These are phyloP conservation scores for Pseudolaguvia tuberculata DNA, from an alignment of 2,113 vertebrate species.

Conservation along the genomic window DNA sequence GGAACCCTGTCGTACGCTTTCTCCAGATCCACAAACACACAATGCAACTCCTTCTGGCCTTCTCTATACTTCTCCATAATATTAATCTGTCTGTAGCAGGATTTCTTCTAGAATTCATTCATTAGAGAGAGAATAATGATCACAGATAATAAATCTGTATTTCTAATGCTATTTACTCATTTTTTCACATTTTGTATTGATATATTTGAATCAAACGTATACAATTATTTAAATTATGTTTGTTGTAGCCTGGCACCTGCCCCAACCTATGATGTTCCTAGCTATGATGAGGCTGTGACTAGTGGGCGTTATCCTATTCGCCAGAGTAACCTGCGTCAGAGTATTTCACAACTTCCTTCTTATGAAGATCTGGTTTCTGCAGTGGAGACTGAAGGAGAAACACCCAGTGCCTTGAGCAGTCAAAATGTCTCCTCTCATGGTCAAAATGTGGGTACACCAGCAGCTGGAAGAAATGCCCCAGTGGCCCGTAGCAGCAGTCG, in stretches of 20 bases:
- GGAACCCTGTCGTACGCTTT: too few species aligned
- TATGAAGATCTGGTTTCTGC: constrained; percentile 84
- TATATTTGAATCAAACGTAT: neutral
- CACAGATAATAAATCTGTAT: too few species aligned
- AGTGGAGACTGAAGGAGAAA: constrained; percentile 62
- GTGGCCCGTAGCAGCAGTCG: constrained; percentile 69
- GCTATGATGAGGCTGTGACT: constrained; percentile 88
- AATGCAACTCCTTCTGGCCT: too few species aligned
- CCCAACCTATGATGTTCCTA: constrained; percentile 71
- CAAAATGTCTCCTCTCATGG: constrained; percentile 34
- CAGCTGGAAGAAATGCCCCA: neutral
- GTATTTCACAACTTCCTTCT: constrained; percentile 82
- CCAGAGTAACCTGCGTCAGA: constrained; percentile 68
- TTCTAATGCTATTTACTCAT: neutral
- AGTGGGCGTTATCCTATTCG: constrained; percentile 61
- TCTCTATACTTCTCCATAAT: too few species aligned
- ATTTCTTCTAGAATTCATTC: neutral
- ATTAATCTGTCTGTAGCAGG: too few species aligned
- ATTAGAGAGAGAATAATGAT: neutral
- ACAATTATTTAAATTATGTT: neutral
- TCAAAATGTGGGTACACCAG: neutral
- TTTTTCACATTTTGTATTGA: neutral
- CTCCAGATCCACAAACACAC: too few species aligned
- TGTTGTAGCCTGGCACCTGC: constrained; percentile 44
- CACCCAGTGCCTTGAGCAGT: constrained; percentile 14